Evolutionary conservation across 2,888 invertebrate species (phyloP).

Genomic region (Vesta saturnalis): DNA sequence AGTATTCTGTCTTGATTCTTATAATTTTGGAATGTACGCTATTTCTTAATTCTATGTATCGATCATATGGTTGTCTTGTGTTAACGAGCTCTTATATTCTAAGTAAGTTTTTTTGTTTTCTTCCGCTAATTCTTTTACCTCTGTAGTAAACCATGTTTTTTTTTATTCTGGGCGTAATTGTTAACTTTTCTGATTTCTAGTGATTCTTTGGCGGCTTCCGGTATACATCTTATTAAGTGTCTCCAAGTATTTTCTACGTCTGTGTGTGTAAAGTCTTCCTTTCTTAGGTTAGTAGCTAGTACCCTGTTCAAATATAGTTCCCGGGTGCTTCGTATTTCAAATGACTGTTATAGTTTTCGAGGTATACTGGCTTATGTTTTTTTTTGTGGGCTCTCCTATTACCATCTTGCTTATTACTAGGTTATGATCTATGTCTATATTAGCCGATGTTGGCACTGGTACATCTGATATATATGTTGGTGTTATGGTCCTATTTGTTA

Average conservation of each 20-base stretch:
- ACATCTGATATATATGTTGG: conserved; percentile 10
- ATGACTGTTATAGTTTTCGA: neutral
- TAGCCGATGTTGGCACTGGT: neutral
- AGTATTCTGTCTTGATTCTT: conserved; percentile 1
- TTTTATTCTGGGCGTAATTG: neutral
- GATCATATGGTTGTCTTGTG: too few species aligned
- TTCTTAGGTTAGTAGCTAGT: neutral
- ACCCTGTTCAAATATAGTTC: neutral
- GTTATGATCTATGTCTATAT: neutral
- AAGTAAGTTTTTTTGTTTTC: neutral
- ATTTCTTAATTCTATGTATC: neutral
- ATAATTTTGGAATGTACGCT: conserved; percentile 2
- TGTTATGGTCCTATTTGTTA: conserved; percentile 7
- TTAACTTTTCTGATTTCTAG: neutral
- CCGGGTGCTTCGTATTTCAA: neutral
- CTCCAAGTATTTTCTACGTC: neutral
- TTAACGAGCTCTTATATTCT: neutral
- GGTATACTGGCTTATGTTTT: neutral
- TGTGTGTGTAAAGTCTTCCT: conserved; percentile 6
- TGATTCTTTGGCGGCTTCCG: neutral
- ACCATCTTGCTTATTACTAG: neutral
- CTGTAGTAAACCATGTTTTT: conserved; percentile 8
- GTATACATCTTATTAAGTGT: neutral
- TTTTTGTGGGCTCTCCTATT: neutral
- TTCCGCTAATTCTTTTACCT: neutral